These are phyloP conservation scores for Orthonychiurus folsomi DNA, from an alignment of 2,888 invertebrate species.

Conservation along the genomic window DNA sequence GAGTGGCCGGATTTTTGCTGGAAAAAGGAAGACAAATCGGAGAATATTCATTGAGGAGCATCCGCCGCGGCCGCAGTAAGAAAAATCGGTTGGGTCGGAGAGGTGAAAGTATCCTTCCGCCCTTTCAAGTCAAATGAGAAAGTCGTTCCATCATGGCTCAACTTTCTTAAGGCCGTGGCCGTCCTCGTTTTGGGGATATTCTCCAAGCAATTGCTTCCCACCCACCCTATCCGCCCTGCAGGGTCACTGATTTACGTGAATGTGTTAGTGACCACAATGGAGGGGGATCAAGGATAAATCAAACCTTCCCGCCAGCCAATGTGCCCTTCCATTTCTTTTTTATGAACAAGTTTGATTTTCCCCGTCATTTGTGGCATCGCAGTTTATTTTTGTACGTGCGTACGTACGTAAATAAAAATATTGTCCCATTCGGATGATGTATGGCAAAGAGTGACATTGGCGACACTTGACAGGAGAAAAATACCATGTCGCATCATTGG, in stretches of 20 bases:
- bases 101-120: neutral
- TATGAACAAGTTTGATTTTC: too few relatives aligned
- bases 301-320: conserved; percentile 13
- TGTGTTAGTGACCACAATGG: conserved; percentile 14
- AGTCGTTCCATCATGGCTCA: neutral
- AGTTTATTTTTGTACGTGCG: too few relatives aligned
- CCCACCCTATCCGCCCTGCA: neutral
- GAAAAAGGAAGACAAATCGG: neutral
- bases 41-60: neutral
- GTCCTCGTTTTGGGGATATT: neutral
- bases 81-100: conserved; percentile 2
- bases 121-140: conserved; percentile 7
- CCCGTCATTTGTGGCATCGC: too few relatives aligned
- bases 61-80: neutral
- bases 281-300: conserved; percentile 21
- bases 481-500: neutral
- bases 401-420: too few relatives aligned
- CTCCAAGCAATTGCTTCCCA: neutral
- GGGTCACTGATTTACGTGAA: conserved; percentile 28
- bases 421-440: too few relatives aligned
- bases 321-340: neutral
- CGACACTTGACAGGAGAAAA: conserved; percentile 5
- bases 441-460: conserved; percentile 10
- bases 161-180: neutral
- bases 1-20: neutral